phyloP scores from a whole-genome alignment of 2,888 invertebrate species.

The Campoletis raptor region DNA sequence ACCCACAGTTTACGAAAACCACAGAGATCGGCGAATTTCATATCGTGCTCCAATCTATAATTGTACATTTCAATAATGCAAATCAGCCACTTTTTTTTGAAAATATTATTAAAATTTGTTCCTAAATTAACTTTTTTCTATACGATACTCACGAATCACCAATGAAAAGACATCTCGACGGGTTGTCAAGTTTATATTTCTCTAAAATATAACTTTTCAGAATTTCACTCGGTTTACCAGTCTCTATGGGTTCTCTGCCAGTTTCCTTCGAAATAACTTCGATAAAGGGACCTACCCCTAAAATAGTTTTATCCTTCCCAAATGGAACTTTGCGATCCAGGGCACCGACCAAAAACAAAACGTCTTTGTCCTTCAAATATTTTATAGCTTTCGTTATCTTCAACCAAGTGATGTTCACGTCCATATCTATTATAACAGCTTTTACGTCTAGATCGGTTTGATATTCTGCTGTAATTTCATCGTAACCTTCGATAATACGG shows the following conservation, averaged over 20 bases:
- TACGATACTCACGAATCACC: constrained; percentile 80
- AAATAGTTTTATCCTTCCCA: constrained; percentile 78
- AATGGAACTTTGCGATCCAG: constrained; percentile 85
- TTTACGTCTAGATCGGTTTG: constrained; percentile 82
- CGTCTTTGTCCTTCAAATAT: constrained; percentile 86
- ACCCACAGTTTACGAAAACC: constrained; percentile 78
- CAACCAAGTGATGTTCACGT: constrained; percentile 85
- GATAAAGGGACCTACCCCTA: constrained; percentile 85
- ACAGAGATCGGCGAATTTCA: constrained; percentile 78
- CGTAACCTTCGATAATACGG: constrained; percentile 43
- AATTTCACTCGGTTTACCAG: constrained; percentile 86
- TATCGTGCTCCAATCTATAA: constrained; percentile 75
- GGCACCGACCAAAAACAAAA: constrained; percentile 86
- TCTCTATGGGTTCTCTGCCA: constrained; percentile 83
- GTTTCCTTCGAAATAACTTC: constrained; percentile 84
- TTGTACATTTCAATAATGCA: constrained; percentile 59
- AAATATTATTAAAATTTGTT: constrained; percentile 11
- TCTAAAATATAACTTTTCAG: constrained; percentile 81
- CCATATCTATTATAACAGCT: constrained; percentile 87
- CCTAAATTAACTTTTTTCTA: background rate
- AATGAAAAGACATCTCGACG: constrained; percentile 78
- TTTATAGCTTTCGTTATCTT: constrained; percentile 86
- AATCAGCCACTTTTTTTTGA: constrained; percentile 32
- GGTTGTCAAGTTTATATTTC: constrained; percentile 75
- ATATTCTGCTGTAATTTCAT: constrained; percentile 45